phyloP scores from a whole-genome alignment of 2,797 vertebrate species.

The Erithacus rubecula region DNA sequence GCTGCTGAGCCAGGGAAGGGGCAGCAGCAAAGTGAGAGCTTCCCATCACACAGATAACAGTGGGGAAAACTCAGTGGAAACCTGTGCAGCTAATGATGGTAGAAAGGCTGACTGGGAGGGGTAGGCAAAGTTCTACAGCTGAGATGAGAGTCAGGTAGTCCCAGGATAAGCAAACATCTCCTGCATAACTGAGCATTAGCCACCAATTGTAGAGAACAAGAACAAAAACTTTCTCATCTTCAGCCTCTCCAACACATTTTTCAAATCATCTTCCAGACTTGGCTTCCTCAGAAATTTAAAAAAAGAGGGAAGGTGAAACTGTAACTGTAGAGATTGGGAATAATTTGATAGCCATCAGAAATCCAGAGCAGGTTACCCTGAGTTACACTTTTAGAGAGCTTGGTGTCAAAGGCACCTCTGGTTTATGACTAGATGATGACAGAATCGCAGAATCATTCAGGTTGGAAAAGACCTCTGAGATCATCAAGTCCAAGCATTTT shows the following conservation, averaged over 20 bases:
- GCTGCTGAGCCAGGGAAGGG: neutral
- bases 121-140: neutral
- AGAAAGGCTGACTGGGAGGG: neutral
- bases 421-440: neutral
- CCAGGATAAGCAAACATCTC: neutral
- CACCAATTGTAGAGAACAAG: accelerated
- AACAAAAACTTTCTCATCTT: neutral
- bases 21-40: neutral
- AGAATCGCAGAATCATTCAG: neutral
- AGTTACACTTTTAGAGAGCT: neutral
- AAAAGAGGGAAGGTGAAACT: neutral
- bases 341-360: neutral
- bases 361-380: neutral
- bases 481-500: neutral
- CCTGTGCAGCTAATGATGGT: neutral
- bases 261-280: neutral
- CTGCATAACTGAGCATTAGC: neutral
- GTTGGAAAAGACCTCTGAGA: neutral
- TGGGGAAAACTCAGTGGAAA: neutral
- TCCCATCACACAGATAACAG: neutral
- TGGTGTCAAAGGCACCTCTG: neutral
- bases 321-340: neutral
- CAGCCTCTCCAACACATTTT: accelerated
- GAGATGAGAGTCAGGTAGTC: neutral
- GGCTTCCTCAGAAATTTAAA: neutral